phyloP scores from a whole-genome alignment of 30 jellyfish, hydroid and myxozoan species.

The Aurelia aurita region DNA sequence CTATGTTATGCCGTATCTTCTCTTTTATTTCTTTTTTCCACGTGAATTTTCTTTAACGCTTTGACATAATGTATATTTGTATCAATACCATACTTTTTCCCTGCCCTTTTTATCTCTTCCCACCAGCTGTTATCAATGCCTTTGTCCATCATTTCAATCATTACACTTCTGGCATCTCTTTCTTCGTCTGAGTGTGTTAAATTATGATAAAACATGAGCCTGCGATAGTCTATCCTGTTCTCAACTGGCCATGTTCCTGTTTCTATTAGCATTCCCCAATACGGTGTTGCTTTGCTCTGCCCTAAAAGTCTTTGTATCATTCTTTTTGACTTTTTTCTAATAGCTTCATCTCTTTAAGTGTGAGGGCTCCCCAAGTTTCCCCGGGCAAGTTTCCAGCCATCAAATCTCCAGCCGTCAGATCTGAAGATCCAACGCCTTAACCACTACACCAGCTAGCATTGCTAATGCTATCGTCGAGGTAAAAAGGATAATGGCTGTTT shows the following conservation, averaged over 20 bases:
- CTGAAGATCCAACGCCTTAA: no score
- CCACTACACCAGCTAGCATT: no score
- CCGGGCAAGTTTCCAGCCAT: no score
- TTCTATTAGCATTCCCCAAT: slow-evolving; percentile 5
- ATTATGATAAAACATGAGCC: not conserved
- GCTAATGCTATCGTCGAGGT: no score
- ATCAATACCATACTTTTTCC: no score
- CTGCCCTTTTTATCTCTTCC: not conserved
- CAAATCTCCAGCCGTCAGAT: no score
- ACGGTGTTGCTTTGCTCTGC: not conserved
- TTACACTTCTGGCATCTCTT: not conserved
- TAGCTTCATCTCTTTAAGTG: no score
- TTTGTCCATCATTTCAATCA: slow-evolving; percentile 1
- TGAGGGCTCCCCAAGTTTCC: no score
- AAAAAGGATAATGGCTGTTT: no score
- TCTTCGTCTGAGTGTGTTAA: not conserved
- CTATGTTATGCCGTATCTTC: not conserved
- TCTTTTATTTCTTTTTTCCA: not conserved
- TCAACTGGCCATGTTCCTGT: slow-evolving; percentile 11
- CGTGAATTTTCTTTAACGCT: not conserved
- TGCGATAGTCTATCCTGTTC: not conserved
- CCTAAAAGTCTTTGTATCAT: not conserved
- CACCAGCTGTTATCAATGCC: not conserved
- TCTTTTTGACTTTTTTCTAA: no score
- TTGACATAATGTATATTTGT: not conserved